These are phyloP conservation scores for Drosophila neonasuta DNA, from an alignment of 2,888 invertebrate genomes.

Conservation along the genomic window DNA sequence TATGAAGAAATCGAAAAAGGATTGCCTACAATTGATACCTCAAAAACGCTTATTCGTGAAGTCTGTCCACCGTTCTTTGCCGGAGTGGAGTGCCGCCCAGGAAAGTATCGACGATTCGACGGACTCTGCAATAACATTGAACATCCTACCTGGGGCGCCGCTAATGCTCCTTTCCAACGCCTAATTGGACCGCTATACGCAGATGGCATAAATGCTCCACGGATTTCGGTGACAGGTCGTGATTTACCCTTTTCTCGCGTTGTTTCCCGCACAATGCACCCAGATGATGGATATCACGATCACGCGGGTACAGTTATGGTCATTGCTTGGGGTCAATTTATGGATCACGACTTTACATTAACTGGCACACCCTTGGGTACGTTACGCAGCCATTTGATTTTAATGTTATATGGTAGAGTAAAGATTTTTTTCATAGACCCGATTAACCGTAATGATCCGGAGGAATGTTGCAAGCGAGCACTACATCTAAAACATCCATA, in stretches of 20 bases:
- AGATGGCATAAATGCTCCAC: slow-evolving; percentile 92
- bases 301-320: slow-evolving; percentile 97
- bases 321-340: slow-evolving; percentile 95
- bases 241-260: slow-evolving; percentile 91
- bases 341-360: slow-evolving; percentile 96
- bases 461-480: slow-evolving; percentile 93
- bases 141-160: slow-evolving; percentile 95
- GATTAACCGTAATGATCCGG: slow-evolving; percentile 93
- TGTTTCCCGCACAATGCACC: slow-evolving; percentile 95
- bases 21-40: slow-evolving; percentile 92
- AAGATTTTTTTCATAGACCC: slow-evolving; percentile 85
- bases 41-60: slow-evolving; percentile 92
- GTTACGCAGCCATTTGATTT: slow-evolving; percentile 38
- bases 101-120: slow-evolving; percentile 93
- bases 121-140: slow-evolving; percentile 94
- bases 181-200: slow-evolving; percentile 89
- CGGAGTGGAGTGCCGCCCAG: slow-evolving; percentile 93
- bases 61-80: slow-evolving; percentile 94
- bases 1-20: slow-evolving; percentile 94
- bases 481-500: slow-evolving; percentile 93
- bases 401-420: background rate
- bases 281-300: slow-evolving; percentile 95
- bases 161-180: slow-evolving; percentile 92
- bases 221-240: slow-evolving; percentile 89
- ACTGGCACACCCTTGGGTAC: slow-evolving; percentile 93